These are phyloP conservation scores for Dorcus parallelipipedus DNA, from an alignment of 2,888 invertebrate genomes.

Conservation along the genomic window DNA sequence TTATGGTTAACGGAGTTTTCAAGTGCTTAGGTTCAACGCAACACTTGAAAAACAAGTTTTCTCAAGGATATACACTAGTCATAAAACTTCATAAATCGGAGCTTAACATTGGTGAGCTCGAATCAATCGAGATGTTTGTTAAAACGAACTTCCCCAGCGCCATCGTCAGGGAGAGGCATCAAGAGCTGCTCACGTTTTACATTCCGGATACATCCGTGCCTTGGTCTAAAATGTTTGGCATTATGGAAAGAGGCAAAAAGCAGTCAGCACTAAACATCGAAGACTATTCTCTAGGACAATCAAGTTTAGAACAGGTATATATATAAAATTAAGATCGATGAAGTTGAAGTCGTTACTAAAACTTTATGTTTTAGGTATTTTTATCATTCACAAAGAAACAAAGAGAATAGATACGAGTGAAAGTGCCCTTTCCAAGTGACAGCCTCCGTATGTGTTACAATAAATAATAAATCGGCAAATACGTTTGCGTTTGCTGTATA, in stretches of 20 bases:
- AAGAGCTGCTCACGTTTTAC: slow-evolving; percentile 71
- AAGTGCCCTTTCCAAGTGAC: too few relatives aligned
- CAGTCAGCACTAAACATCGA: slow-evolving; percentile 54
- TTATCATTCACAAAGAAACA: slow-evolving; percentile 13
- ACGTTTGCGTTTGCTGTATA: too few relatives aligned
- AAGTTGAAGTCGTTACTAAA: not conserved
- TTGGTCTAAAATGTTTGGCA: slow-evolving; percentile 75
- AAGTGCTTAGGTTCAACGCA: slow-evolving; percentile 78
- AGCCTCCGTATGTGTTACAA: too few relatives aligned
- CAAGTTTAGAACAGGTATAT: slow-evolving; percentile 69
- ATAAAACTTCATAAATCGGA: slow-evolving; percentile 45
- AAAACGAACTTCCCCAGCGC: slow-evolving; percentile 38
- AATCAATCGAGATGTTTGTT: slow-evolving; percentile 33
- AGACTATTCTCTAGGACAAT: slow-evolving; percentile 81
- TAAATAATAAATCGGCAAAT: too few relatives aligned
- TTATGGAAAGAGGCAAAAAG: slow-evolving; percentile 59
- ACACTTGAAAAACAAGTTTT: slow-evolving; percentile 77
- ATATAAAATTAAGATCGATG: not conserved
- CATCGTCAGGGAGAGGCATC: slow-evolving; percentile 62
- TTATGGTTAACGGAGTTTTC: slow-evolving; percentile 84
- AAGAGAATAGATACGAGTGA: not conserved
- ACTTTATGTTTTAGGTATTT: slow-evolving; percentile 8
- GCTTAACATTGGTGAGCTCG: slow-evolving; percentile 15
- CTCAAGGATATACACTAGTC: slow-evolving; percentile 54
- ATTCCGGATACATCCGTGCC: slow-evolving; percentile 57